phyloP scores from a whole-genome alignment of 2,797 vertebrate species.

The Brachyalestes nurse region DNA sequence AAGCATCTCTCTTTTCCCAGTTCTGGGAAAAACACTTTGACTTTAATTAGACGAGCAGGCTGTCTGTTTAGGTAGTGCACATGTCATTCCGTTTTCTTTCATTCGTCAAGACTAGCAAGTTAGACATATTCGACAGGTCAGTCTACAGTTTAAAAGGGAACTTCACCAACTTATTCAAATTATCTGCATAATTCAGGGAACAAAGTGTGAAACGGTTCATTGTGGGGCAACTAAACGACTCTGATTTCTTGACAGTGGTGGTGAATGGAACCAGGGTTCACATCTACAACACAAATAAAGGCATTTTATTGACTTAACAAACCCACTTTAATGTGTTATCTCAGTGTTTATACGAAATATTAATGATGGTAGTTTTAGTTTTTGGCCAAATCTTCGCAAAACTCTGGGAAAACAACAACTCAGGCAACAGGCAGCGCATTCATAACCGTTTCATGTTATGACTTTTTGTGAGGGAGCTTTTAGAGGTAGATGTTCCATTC shows the following conservation, averaged over 20 bases:
- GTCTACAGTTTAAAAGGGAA: not conserved
- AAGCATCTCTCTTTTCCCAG: slow-evolving; percentile 34
- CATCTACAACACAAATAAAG: not conserved
- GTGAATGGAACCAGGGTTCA: not conserved
- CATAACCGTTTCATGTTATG: not conserved
- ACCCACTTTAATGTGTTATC: not conserved
- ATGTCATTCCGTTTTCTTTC: slow-evolving; percentile 21
- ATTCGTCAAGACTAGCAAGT: slow-evolving; percentile 1
- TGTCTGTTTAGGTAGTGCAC: slow-evolving; percentile 15
- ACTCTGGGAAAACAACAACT: too few relatives aligned
- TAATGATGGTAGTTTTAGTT: too few relatives aligned
- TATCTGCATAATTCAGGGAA: not conserved
- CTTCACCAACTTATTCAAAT: not conserved
- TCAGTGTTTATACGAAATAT: not conserved
- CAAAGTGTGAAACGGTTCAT: too few relatives aligned
- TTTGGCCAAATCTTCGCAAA: too few relatives aligned
- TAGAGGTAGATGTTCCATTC: not conserved
- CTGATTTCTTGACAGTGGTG: too few relatives aligned
- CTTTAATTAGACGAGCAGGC: slow-evolving; percentile 44
- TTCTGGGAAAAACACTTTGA: slow-evolving; percentile 21
- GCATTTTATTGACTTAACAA: too few relatives aligned
- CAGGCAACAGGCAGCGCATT: not conserved
- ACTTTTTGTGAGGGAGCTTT: not conserved
- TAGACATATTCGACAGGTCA: not conserved
- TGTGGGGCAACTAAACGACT: too few relatives aligned